phyloP scores from a whole-genome alignment of 2,113 vertebrate genomes.

The Ptilorrhoa leucosticta region DNA sequence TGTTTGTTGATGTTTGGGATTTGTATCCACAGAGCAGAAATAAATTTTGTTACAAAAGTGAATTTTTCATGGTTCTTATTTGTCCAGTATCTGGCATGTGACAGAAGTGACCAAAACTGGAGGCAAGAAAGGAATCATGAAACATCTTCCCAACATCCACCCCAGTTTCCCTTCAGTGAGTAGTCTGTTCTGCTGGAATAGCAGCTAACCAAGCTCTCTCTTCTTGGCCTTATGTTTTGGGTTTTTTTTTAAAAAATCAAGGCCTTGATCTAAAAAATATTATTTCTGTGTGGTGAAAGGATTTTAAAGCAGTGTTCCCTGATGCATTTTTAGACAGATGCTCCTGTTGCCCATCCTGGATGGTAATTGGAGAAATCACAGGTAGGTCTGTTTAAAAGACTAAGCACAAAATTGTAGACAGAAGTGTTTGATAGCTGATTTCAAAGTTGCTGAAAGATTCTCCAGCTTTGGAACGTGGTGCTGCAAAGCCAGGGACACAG shows the following conservation, averaged over 20 bases:
- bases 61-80: neutral
- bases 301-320: neutral
- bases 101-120: neutral
- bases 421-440: neutral
- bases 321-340: neutral
- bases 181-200: neutral
- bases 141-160: neutral
- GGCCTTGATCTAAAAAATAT: neutral
- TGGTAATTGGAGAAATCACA: neutral
- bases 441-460: neutral
- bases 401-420: neutral
- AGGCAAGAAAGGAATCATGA: neutral
- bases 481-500: neutral
- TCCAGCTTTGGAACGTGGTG: neutral
- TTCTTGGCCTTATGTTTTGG: neutral
- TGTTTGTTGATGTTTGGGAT: constrained; percentile 81
- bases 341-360: neutral
- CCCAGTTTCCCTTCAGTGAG: neutral
- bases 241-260: neutral
- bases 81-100: neutral
- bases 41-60: constrained; percentile 81
- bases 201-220: neutral
- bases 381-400: neutral
- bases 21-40: constrained; percentile 80
- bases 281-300: neutral